Evolutionary conservation across 2,797 vertebrate species (phyloP).

Genomic region (Rhyacichthys aspro): DNA sequence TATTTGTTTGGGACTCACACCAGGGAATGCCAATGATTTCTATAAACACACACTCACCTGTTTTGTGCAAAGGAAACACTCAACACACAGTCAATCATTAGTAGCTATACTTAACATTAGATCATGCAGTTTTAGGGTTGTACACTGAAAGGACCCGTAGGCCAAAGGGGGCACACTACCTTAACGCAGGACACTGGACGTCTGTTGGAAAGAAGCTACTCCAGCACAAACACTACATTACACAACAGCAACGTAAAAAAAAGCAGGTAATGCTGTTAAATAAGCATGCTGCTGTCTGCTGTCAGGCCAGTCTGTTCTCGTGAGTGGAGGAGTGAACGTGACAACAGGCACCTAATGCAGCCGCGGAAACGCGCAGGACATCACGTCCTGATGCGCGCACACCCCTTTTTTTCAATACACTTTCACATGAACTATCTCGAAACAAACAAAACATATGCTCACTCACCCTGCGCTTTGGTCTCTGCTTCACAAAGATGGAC

Average conservation of each 20-base stretch:
- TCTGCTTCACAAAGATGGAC: conserved; percentile 49
- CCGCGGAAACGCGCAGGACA: conserved; percentile 54
- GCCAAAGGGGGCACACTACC: not conserved
- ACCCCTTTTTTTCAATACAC: not conserved
- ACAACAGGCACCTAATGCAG: conserved; percentile 44
- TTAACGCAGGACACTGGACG: not conserved
- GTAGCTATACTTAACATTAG: no score
- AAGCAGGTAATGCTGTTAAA: not conserved
- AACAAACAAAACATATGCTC: not conserved
- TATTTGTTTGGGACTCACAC: no score
- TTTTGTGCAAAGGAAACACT: no score
- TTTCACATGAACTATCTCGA: not conserved
- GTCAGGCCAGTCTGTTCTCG: not conserved
- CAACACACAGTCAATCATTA: no score
- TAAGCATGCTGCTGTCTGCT: not conserved
- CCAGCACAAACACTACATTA: not conserved
- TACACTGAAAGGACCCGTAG: not conserved
- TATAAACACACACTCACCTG: no score
- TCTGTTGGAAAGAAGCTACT: not conserved
- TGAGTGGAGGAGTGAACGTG: conserved; percentile 53
- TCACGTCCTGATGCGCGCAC: conserved; percentile 34
- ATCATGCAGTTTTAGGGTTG: no score
- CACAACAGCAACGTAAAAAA: not conserved
- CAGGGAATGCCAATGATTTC: no score
- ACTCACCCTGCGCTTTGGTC: conserved; percentile 72